phyloP scores from a whole-genome alignment of 2,797 vertebrate genomes.

The Glyptemys insculpta region DNA sequence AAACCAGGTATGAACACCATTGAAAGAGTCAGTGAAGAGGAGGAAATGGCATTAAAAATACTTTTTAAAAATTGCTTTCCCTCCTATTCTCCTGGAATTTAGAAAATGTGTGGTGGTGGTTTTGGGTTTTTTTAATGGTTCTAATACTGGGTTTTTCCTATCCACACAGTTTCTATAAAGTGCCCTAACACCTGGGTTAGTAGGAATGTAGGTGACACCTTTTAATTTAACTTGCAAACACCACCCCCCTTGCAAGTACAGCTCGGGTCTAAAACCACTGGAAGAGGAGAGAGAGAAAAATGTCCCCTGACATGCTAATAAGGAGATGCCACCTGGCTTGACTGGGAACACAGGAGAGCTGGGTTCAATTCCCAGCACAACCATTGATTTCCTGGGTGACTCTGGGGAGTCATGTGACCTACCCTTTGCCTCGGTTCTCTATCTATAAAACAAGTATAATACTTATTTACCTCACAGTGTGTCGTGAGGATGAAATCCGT shows the following conservation, averaged over 20 bases:
- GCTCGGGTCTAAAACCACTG: not conserved
- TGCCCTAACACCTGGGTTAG: not conserved
- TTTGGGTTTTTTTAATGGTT: not conserved
- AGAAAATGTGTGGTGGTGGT: not conserved
- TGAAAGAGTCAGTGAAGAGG: not conserved
- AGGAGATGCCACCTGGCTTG: not conserved
- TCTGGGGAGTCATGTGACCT: not conserved
- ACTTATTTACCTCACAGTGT: not conserved
- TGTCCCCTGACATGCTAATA: not conserved
- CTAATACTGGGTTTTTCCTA: not conserved
- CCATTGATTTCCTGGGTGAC: not conserved
- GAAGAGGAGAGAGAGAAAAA: conserved; percentile 38
- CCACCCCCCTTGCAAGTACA: not conserved
- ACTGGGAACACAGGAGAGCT: not conserved
- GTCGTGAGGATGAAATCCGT: not conserved
- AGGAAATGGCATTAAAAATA: not conserved
- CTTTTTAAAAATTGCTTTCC: not conserved
- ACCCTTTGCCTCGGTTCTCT: no score
- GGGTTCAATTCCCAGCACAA: not conserved
- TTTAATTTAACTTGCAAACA: conserved; percentile 31
- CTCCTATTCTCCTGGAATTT: not conserved
- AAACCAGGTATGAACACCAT: rapidly evolving
- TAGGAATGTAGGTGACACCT: conserved; percentile 31
- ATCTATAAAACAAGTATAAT: no score
- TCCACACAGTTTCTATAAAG: not conserved